Evolutionary conservation across 1,140 invertebrate genomes (phyloP), one percentile per base, ranked within the genome.

Genomic region (Sycobia sp.): DNA sequence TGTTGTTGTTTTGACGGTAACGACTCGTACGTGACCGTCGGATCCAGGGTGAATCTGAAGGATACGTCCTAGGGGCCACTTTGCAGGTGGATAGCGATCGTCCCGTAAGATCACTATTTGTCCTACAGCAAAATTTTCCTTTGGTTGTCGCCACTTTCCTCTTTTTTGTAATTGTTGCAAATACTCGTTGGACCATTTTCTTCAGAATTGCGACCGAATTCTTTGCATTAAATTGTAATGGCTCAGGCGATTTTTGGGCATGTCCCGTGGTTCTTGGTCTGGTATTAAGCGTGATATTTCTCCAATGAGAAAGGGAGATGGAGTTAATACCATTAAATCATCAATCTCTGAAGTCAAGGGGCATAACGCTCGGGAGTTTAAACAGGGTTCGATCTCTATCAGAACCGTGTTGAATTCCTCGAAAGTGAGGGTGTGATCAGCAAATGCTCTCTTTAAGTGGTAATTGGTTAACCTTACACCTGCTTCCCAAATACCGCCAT

Each of bases 191-290:
- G n/a, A n/a, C n/a, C n/a, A n/a, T n/a, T n/a, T n/a, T n/a, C n/a
- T n/a, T n/a, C n/a, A n/a, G n/a, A n/a, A n/a, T n/a, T n/a, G n/a
- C n/a, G n/a, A n/a, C n/a, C n/a, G n/a, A n/a, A n/a, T n/a, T n/a
- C n/a, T n/a, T 63, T 70, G 70, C 4, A 69, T 4, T 29, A 70
- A 32, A 34, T 73, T 59, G 57, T 62, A 75, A 3, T 65, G 59
- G 41, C 61, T 23, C 4, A 71, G 58, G 10, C 22, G 58, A 39
- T n/a, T n/a, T 18, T 60, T 18, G 14, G 41, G n/a, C 3, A 49
- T 44, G 10, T 16, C 11, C 4, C 32, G 38, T 11, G 36, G 16
- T 22, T 60, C 57, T 11, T n/a, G 14, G 14, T 60, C 62, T n/a
- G 62, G 62, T 14, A 64, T 16, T 11, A 55, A 14, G 11, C 11